Percentiles rank a stretch among this genome's conserved stretches.
Conservation (phyloP, 2,888 invertebrate genomes). For the Julus scandinavius region DNA sequence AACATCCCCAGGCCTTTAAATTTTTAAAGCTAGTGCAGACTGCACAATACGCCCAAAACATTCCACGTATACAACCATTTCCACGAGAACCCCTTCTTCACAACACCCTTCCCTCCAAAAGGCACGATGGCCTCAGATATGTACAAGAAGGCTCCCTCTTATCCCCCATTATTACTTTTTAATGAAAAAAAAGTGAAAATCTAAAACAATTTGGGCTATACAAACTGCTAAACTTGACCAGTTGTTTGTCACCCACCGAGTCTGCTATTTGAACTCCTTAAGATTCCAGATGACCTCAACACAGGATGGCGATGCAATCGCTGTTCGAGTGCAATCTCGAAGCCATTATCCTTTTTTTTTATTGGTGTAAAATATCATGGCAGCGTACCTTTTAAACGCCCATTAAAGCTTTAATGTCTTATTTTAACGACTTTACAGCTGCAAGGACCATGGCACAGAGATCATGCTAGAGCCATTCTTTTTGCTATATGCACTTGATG, state of each 20-base stretch:
- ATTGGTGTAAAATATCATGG: slow-evolving; percentile 38
- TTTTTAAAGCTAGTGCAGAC: too few species aligned
- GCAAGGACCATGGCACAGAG: background rate
- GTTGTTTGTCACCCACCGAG: background rate
- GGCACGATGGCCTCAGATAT: too few species aligned
- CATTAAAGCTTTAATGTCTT: slow-evolving; percentile 23
- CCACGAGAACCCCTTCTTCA: background rate
- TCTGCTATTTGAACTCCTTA: background rate
- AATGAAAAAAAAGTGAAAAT: too few species aligned
- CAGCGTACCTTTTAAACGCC: slow-evolving; percentile 39
- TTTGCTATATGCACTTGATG: background rate
- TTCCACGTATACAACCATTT: too few species aligned
- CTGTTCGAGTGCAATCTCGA: background rate
- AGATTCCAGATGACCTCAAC: background rate
- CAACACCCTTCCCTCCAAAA: background rate
- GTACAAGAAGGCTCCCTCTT: too few species aligned
- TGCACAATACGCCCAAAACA: too few species aligned
- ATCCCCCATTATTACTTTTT: too few species aligned
- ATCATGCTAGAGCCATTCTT: background rate
- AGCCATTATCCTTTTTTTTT: slow-evolving; percentile 25
- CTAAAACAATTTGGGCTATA: background rate
- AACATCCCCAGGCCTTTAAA: too few species aligned
- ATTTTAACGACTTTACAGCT: slow-evolving; percentile 39
- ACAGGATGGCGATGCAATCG: slow-evolving; percentile 3
- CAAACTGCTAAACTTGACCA: background rate